Evolutionary conservation across 1,140 invertebrate genomes (phyloP), one percentile per base, ranked within the genome.

Genomic region (Drosophila orena): DNA sequence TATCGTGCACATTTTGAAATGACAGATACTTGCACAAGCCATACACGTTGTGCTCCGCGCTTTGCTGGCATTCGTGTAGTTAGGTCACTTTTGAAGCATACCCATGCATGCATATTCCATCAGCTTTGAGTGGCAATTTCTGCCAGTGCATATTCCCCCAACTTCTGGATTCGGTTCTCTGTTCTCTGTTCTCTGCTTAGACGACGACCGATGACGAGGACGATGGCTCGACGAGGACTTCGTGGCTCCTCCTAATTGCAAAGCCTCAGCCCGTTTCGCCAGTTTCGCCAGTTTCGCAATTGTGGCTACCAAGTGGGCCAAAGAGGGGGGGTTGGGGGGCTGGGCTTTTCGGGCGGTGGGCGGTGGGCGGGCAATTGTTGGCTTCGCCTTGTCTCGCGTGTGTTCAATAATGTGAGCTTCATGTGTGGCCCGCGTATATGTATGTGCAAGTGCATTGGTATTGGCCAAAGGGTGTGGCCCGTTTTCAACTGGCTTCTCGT

Each of bases 231-330:
- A 55, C 52, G 53, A 69, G 65, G 74, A 74, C 44, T 72, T 88
- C 79, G 84, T 88, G 77, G 83, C 83, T 86, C 83, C 83, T 86
- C 83, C 83, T 86, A 86, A 86, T 86, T 86, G 83, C 83, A 88
- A 86, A 86, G 83, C 75, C 83, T 66, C 81, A 86, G 64, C 78
- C 65, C 69, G 30, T 37, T 40, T 60, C 38, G 20, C 34, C 37
- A 73, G 30, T 35, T 40, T 59, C 38, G 20, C 30, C 37, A 73
- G 62, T 69, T 70, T 75, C 69, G 54, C 69, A 86, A 81, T 88
- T 86, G 83, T 71, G 74, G 70, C 78, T 59, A 79, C 30, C 69
- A 61, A 69, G 44, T 66, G 57, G 65, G 38, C 38, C 17, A 20
- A 46, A 4, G 2, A 50, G 5, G 4, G 7, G 49, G 17, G 27